Conservation (phyloP, 2,113 vertebrate genomes). For the Phainopepla nitens region DNA sequence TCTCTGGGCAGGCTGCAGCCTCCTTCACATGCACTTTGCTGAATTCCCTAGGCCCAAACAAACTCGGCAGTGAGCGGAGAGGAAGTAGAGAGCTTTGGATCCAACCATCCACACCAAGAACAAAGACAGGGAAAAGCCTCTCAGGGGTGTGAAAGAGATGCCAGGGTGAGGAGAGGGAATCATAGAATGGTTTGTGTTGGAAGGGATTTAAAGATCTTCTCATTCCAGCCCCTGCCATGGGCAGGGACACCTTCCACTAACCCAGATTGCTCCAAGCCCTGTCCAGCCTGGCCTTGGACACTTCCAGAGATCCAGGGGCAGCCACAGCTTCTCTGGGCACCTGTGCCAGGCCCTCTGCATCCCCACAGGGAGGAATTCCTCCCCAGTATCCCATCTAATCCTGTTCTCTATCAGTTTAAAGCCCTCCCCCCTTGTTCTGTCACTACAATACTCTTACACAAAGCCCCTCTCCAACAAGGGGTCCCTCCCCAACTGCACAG, state of each 20-base stretch:
- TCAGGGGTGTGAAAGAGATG: background rate
- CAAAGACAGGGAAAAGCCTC: background rate
- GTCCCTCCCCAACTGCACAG: rapidly evolving
- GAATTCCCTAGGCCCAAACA: background rate
- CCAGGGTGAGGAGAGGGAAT: rapidly evolving
- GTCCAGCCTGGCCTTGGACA: rapidly evolving
- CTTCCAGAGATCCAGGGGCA: background rate
- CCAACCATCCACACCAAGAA: rapidly evolving
- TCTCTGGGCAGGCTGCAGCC: background rate
- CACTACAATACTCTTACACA: background rate
- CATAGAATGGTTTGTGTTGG: background rate
- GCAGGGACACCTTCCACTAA: background rate
- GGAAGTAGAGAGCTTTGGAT: background rate
- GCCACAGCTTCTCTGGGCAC: background rate
- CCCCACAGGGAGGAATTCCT: background rate
- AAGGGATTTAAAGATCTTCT: background rate
- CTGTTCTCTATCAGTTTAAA: background rate
- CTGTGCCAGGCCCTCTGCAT: background rate
- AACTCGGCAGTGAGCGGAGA: rapidly evolving
- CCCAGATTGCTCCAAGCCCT: rapidly evolving
- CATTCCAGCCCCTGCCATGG: background rate
- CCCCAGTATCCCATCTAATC: background rate
- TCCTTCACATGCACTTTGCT: slow-evolving; percentile 18
- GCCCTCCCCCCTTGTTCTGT: background rate
- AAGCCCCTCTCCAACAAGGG: background rate